Conservation (phyloP, 2,797 vertebrate species). For the Tokudaia muenninki region DNA sequence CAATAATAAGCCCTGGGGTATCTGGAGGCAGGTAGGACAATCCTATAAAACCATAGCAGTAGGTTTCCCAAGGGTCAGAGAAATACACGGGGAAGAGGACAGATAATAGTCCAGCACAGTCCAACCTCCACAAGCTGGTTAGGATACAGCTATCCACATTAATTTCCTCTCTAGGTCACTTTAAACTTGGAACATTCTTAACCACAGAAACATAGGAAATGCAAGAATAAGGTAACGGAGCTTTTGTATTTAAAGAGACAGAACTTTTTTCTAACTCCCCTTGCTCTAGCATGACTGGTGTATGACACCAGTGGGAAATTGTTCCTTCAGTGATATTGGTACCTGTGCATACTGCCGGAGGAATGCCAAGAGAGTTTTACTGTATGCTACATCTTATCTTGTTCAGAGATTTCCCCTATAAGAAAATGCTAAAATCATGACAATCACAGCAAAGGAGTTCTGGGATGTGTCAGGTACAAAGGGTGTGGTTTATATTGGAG, state of each 20-base stretch:
- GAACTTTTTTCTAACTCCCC: neutral
- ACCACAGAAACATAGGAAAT: neutral
- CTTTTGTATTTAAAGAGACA: neutral
- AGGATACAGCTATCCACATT: neutral
- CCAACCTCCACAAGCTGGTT: neutral
- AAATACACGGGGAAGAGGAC: neutral
- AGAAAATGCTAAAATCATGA: conserved; percentile 30
- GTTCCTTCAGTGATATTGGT: neutral
- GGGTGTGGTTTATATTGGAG: conserved; percentile 9
- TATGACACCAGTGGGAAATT: neutral
- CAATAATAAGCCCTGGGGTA: neutral
- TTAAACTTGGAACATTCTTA: neutral
- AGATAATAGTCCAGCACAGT: neutral
- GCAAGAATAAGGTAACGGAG: neutral
- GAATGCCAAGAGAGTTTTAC: neutral
- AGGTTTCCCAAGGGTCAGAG: neutral
- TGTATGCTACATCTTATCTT: conserved; percentile 42
- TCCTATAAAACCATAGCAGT: neutral
- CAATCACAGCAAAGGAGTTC: neutral
- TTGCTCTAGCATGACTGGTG: neutral
- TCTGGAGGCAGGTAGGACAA: neutral
- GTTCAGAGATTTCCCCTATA: neutral
- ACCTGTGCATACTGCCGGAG: neutral
- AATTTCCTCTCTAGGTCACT: neutral
- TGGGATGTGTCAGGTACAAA: neutral